Percentiles rank a stretch among this genome's conserved stretches.
phyloP scores from a whole-genome alignment of 2,797 vertebrate species.

The Adelosebastes latens region DNA sequence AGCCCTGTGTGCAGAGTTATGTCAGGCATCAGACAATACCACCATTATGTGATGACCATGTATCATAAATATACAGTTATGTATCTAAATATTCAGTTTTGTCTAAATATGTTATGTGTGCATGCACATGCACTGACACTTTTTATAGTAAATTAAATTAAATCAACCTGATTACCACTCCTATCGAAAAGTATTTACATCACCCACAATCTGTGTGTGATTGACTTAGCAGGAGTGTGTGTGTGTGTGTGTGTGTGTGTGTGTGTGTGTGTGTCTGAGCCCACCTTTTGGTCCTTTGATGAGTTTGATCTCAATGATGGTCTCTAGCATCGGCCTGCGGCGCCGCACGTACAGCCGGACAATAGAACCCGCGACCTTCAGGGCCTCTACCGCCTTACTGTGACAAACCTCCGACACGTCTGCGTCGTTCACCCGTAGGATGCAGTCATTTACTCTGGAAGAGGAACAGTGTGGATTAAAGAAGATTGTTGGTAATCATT shows the following conservation, averaged over 20 bases:
- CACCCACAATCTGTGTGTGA: background rate
- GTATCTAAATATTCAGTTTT: background rate
- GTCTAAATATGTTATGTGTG: too few species aligned
- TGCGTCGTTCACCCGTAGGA: slow-evolving; percentile 93
- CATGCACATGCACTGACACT: too few species aligned
- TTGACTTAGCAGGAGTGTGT: slow-evolving; percentile 31
- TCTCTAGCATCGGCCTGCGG: slow-evolving; percentile 94
- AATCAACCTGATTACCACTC: background rate
- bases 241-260: background rate
- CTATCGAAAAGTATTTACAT: background rate
- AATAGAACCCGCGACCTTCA: slow-evolving; percentile 95
- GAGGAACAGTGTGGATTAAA: slow-evolving; percentile 1
- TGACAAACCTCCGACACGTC: slow-evolving; percentile 96
- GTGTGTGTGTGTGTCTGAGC: slow-evolving; percentile 36
- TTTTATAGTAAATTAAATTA: too few species aligned
- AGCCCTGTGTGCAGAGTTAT: slow-evolving; percentile 82
- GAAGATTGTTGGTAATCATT: background rate
- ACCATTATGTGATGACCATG: background rate
- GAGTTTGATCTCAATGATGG: slow-evolving; percentile 95
- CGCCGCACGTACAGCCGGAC: slow-evolving; percentile 93
- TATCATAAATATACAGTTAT: background rate
- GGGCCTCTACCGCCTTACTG: slow-evolving; percentile 94
- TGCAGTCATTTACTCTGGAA: slow-evolving; percentile 95
- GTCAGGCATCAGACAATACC: background rate
- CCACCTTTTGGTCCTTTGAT: slow-evolving; percentile 98